Conservation (phyloP, 2,797 vertebrate genomes). For the Aldrovandia affinis region DNA sequence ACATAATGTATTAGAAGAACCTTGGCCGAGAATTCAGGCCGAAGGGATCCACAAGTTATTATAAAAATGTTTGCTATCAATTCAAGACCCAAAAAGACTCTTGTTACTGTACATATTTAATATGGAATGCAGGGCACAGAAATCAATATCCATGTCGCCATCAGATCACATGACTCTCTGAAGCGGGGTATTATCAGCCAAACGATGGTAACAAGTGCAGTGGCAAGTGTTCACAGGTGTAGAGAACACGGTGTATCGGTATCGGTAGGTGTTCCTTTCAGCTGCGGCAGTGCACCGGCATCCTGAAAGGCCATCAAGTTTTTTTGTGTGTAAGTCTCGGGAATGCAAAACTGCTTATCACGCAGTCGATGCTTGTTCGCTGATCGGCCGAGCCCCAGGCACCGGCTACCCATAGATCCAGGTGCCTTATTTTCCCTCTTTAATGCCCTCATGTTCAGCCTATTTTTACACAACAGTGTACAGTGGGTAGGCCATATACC, state of each 20-base stretch:
- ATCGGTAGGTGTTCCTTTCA: neutral
- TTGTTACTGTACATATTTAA: neutral
- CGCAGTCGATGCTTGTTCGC: neutral
- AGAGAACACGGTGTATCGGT: neutral
- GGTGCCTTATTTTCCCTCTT: neutral
- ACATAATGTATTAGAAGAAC: neutral
- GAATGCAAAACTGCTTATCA: slow-evolving; percentile 11
- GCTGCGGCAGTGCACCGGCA: neutral
- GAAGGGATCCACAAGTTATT: neutral
- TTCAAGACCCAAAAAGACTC: neutral
- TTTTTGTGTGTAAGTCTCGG: neutral
- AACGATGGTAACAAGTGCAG: neutral
- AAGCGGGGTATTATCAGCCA: neutral
- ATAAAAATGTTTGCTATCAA: neutral
- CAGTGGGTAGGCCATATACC: neutral
- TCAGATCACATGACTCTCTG: neutral
- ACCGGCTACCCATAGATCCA: too few relatives aligned
- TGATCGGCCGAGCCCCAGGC: neutral
- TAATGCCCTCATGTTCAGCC: neutral
- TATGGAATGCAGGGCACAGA: neutral
- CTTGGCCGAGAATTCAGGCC: neutral
- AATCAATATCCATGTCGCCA: neutral
- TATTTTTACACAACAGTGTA: neutral
- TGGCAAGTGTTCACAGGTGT: neutral
- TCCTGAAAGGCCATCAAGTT: neutral